These are phyloP conservation scores for Platycheirus rosarum DNA, from an alignment of 2,888 invertebrate genomes.

Conservation along the genomic window DNA sequence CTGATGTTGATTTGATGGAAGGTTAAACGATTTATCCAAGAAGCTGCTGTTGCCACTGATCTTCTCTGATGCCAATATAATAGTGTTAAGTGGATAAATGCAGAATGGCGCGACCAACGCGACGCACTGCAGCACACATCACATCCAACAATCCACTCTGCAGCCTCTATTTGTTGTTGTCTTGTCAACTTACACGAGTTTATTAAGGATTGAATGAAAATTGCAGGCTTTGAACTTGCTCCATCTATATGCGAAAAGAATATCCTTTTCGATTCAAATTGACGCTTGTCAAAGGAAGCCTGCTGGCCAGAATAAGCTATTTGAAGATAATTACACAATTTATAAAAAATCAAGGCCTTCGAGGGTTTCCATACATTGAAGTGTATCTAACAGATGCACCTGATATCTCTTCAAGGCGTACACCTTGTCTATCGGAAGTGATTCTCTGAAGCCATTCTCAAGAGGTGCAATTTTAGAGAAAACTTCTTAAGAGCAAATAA, in stretches of 20 bases:
- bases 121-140: slow-evolving; percentile 17
- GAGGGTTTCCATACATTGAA: slow-evolving; percentile 2
- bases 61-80: slow-evolving; percentile 43
- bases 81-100: slow-evolving; percentile 50
- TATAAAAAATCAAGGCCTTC: slow-evolving; percentile 37
- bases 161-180: slow-evolving; percentile 32
- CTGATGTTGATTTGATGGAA: slow-evolving; percentile 57
- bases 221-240: slow-evolving; percentile 44
- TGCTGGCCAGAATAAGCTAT: slow-evolving; percentile 26
- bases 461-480: slow-evolving; percentile 24
- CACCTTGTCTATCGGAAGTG: slow-evolving; percentile 44
- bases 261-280: slow-evolving; percentile 50
- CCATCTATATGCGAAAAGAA: slow-evolving; percentile 22
- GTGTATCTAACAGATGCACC: slow-evolving; percentile 19
- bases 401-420: slow-evolving; percentile 32
- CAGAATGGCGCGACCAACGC: slow-evolving; percentile 24
- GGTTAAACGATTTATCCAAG: slow-evolving; percentile 62
- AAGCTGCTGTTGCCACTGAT: slow-evolving; percentile 52
- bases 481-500: slow-evolving; percentile 31
- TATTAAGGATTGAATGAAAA: slow-evolving; percentile 55
- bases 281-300: slow-evolving; percentile 22
- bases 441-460: background rate
- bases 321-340: slow-evolving; percentile 58
- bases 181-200: slow-evolving; percentile 58
- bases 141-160: slow-evolving; percentile 46